These are phyloP conservation scores for Lytechinus pictus DNA, from an alignment of 35 echinoderm and acorn worm species.

Conservation along the genomic window DNA sequence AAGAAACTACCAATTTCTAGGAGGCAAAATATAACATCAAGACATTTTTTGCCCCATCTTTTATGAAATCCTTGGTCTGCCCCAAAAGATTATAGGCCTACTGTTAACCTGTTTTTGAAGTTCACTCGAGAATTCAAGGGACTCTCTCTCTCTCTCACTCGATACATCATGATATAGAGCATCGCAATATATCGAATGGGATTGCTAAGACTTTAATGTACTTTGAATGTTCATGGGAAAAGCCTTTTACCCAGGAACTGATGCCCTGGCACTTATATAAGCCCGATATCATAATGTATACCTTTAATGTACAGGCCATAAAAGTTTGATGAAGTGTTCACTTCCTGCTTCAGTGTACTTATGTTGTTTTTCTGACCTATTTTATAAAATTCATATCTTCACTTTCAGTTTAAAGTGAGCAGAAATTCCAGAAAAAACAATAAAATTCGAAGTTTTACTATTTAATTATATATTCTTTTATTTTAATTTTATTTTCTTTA, in stretches of 20 bases:
- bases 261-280: not conserved
- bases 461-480: too few relatives aligned
- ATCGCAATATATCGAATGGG: not conserved
- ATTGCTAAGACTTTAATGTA: not conserved
- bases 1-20: too few relatives aligned
- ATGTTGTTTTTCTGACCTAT: too few relatives aligned
- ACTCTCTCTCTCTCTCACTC: not conserved
- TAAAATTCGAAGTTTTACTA: too few relatives aligned
- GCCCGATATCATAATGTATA: not conserved
- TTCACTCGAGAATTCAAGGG: not conserved
- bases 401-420: too few relatives aligned
- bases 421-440: too few relatives aligned
- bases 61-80: too few relatives aligned
- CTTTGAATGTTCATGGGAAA: not conserved
- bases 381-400: too few relatives aligned
- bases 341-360: not conserved
- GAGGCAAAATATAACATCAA: too few relatives aligned
- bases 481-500: too few relatives aligned
- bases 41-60: too few relatives aligned
- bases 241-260: not conserved
- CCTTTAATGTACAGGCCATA: not conserved
- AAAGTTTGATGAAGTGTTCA: not conserved
- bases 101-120: not conserved
- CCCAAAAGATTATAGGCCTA: too few relatives aligned
- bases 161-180: not conserved